Base-by-base conservation (phyloP, 2,888 invertebrate genomes). In the Artemia sinica region DNA sequence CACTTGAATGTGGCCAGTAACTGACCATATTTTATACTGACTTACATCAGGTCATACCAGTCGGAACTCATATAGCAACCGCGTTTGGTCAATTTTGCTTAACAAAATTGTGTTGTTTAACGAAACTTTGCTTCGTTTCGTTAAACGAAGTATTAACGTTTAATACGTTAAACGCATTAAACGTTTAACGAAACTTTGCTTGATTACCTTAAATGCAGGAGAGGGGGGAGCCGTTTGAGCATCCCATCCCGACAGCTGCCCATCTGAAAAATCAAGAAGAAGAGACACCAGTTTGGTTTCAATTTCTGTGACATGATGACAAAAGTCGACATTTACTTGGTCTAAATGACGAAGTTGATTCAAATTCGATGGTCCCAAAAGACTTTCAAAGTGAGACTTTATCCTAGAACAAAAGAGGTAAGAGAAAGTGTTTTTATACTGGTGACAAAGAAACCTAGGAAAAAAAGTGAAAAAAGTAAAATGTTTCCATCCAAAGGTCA, bases 171-270 rank as follows among this genome's bases (percentile, higher is more conserved):
- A n/a, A n/a, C n/a, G n/a, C n/a, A n/a, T n/a, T n/a, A n/a, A n/a
- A n/a, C n/a, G 65, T 70, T 12, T 41, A 41, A 41, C 41, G 2
- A 2, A 41, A 41, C 41, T 41, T 41, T 41, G 41, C 41, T 4
- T 41, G 1, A 41, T 58, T 28, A 58, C 63, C 63, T 67, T 71
- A 79, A 91, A 90, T 74, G 88, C 85, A 77, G 88, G 86, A 13
- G 95, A 96, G 65, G 97, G 96, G 75, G 94, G 89, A 0, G 95
- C 94, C 28, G 95, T 94, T 75, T 89, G 87, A 0, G 93, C 92
- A 77, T 93, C 91, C 95, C 96, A 98, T 73, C 85, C 83, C 48
- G 83, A 82, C 73, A 97, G 80, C 75, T 93, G 91, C 71, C 85
- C 85, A 67, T 85, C 84, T 66, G 95, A 81, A 77, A 93, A 85